A percentile compares a stretch with the other conserved stretches of the same genome.
phyloP scores from a whole-genome alignment of 2,797 vertebrate species.

The Clangula hyemalis region DNA sequence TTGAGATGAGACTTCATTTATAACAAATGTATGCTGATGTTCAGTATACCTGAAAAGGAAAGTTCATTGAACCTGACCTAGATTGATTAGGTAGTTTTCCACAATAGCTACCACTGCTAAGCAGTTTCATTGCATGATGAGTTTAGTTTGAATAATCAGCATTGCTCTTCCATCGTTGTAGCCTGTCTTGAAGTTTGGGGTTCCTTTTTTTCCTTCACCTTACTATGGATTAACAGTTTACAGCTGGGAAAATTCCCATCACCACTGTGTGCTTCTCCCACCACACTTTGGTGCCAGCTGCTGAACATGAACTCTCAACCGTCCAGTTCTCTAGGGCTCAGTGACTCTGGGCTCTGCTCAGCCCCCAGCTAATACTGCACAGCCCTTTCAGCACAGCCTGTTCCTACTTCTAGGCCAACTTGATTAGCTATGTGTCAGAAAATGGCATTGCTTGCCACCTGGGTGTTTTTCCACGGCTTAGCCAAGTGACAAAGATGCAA shows the following conservation, averaged over 20 bases:
- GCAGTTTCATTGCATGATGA: not conserved
- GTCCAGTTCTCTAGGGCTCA: not conserved
- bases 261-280: not conserved
- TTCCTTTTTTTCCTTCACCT: rapidly evolving
- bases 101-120: not conserved
- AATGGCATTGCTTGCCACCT: not conserved
- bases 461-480: not conserved
- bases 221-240: not conserved
- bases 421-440: not conserved
- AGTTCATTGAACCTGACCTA: not conserved
- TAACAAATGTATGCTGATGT: not conserved
- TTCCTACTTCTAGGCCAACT: not conserved
- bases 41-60: not conserved
- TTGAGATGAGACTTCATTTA: too few species aligned
- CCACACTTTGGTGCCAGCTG: not conserved
- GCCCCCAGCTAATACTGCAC: too few species aligned
- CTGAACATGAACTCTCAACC: rapidly evolving
- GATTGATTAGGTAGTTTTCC: not conserved
- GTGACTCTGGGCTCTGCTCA: not conserved
- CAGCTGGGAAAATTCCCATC: not conserved
- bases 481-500: not conserved
- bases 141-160: not conserved
- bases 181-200: not conserved
- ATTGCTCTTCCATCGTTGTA: not conserved
- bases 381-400: not conserved